These are phyloP conservation scores for Ischnus inquisitorius DNA, from an alignment of 2,888 invertebrate species.

Conservation along the genomic window DNA sequence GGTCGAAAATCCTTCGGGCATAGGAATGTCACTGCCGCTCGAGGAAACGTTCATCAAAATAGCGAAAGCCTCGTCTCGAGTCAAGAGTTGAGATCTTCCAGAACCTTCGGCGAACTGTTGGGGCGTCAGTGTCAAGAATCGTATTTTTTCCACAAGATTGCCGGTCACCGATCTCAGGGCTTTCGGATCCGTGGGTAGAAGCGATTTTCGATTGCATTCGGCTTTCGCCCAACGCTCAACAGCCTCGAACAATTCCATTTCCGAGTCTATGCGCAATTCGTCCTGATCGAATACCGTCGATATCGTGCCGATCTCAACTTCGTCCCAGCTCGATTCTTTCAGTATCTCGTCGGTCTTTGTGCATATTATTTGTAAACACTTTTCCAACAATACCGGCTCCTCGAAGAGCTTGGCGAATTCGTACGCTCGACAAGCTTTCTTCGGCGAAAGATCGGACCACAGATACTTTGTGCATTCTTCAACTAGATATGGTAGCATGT, in stretches of 20 bases:
- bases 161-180: constrained; percentile 83
- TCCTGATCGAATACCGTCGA: constrained; percentile 92
- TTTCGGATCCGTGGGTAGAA: constrained; percentile 79
- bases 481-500: constrained; percentile 94
- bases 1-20: constrained; percentile 91
- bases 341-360: constrained; percentile 92
- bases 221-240: constrained; percentile 89
- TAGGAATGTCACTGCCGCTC: constrained; percentile 88
- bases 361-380: constrained; percentile 93
- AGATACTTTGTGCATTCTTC: constrained; percentile 93
- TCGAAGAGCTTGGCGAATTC: constrained; percentile 95
- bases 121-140: constrained; percentile 92
- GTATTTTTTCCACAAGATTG: constrained; percentile 91
- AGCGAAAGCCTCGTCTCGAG: constrained; percentile 92
- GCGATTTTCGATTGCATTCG: constrained; percentile 87
- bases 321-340: constrained; percentile 91
- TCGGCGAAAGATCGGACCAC: constrained; percentile 93
- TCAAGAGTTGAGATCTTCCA: constrained; percentile 90
- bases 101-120: constrained; percentile 95
- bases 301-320: constrained; percentile 91
- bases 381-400: constrained; percentile 92
- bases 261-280: constrained; percentile 90
- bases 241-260: constrained; percentile 92
- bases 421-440: constrained; percentile 94
- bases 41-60: constrained; percentile 94